phyloP scores from a whole-genome alignment of 92 coral and sea anemone genomes.

The Zoanthus gigantus region DNA sequence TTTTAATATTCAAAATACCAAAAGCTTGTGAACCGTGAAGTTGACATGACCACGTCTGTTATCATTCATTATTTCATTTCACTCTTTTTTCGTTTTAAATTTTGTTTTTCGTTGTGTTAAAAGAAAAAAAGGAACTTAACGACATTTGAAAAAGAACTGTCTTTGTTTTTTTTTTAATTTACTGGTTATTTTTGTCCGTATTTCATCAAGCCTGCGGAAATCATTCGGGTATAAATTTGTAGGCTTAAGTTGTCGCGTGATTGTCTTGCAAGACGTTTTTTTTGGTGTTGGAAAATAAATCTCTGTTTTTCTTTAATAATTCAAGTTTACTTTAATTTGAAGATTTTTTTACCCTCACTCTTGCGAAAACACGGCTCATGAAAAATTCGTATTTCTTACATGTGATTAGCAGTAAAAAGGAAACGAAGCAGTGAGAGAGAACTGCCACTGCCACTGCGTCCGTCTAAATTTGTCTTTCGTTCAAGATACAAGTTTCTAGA shows the following conservation, averaged over 20 bases:
- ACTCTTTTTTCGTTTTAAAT: constrained; percentile 9
- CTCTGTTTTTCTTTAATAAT: neutral
- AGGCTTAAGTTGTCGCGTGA: constrained; percentile 37
- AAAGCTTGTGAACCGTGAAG: constrained; percentile 90
- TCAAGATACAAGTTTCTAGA: neutral
- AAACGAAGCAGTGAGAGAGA: constrained; percentile 25
- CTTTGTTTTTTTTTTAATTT: constrained; percentile 12
- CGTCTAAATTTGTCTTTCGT: neutral
- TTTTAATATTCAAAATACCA: constrained; percentile 68
- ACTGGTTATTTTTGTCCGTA: constrained; percentile 10
- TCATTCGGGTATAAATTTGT: constrained; percentile 14
- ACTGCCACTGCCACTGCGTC: neutral
- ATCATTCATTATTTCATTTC: neutral
- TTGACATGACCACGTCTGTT: constrained; percentile 34
- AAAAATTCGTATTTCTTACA: constrained; percentile 19
- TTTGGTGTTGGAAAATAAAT: neutral
- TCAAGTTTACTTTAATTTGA: neutral
- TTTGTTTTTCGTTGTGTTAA: neutral
- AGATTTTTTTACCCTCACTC: constrained; percentile 22
- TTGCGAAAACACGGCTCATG: constrained; percentile 38
- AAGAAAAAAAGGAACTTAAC: neutral
- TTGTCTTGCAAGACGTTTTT: neutral
- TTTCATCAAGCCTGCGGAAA: constrained; percentile 39
- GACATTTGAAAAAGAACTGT: neutral
- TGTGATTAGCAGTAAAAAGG: no score